phyloP scores from a whole-genome alignment of 1,140 invertebrate species.

The Venustaconcha ellipsiformis region DNA sequence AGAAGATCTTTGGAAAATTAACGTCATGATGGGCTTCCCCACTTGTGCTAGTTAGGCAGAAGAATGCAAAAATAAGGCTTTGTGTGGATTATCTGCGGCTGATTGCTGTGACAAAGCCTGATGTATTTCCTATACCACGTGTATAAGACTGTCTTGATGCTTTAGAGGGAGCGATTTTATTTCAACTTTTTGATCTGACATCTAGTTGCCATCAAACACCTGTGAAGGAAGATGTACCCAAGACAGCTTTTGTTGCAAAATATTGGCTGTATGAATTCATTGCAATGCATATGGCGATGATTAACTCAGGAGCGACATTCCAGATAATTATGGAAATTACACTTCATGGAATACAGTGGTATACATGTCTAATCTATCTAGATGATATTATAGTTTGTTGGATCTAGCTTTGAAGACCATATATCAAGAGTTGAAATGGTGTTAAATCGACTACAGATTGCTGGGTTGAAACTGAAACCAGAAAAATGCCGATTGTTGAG shows the following conservation, averaged over 20 bases:
- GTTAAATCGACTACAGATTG: constrained; percentile 2
- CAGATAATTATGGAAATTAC: too few species aligned
- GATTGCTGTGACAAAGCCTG: constrained; percentile 63
- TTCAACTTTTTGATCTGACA: constrained; percentile 66
- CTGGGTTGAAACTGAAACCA: constrained; percentile 22
- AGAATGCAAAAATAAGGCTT: constrained; percentile 40
- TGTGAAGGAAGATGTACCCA: constrained; percentile 36
- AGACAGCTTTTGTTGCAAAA: background rate
- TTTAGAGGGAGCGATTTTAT: constrained; percentile 61
- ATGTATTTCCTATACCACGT: constrained; percentile 70
- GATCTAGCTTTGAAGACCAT: constrained; percentile 1
- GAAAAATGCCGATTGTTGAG: constrained; percentile 25
- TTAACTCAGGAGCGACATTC: too few species aligned
- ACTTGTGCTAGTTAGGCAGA: constrained; percentile 7
- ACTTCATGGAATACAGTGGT: constrained; percentile 16
- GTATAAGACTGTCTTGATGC: constrained; percentile 68
- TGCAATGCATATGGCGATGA: too few species aligned
- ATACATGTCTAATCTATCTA: constrained; percentile 10
- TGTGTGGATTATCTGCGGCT: constrained; percentile 70
- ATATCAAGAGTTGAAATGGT: background rate
- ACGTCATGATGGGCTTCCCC: background rate
- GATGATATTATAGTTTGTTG: constrained; percentile 23
- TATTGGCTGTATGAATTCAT: too few species aligned
- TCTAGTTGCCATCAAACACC: constrained; percentile 58
- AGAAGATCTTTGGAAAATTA: constrained; percentile 12